A percentile compares a stretch with the other conserved stretches of the same genome.
Conservation (phyloP, 92 coral and sea anemone genomes). For the Diadumene lineata region DNA sequence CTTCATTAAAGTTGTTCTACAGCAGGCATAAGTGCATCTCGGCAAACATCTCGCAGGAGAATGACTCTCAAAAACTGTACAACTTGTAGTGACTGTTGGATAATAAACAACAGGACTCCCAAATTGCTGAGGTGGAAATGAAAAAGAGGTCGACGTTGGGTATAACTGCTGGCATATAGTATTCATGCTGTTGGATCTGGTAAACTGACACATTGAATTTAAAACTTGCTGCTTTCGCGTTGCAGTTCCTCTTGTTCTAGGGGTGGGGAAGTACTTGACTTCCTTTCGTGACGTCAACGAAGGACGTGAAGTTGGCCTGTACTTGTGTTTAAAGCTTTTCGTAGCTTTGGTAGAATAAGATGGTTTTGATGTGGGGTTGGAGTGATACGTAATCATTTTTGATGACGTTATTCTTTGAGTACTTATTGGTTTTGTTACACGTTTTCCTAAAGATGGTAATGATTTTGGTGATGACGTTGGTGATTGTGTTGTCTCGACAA, state of each 20-base stretch:
- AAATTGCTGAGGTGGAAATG: background rate
- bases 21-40: background rate
- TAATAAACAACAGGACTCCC: background rate
- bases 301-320: background rate
- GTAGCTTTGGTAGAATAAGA: background rate
- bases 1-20: background rate
- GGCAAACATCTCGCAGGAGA: background rate
- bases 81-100: background rate
- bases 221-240: background rate
- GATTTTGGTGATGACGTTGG: background rate
- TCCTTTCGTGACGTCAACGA: background rate
- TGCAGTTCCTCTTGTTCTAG: background rate
- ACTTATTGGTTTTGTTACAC: too few species aligned
- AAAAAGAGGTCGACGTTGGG: background rate
- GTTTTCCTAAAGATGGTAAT: too few species aligned
- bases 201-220: background rate
- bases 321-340: background rate
- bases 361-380: too few species aligned
- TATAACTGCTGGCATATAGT: background rate
- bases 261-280: background rate
- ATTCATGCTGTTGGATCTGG: background rate
- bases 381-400: too few species aligned
- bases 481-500: background rate
- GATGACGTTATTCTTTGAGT: background rate
- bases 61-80: background rate